A percentile compares a stretch with the other conserved stretches of the same genome.
phyloP scores from a whole-genome alignment of 92 coral and sea anemone species.

The Porites cylindrica region DNA sequence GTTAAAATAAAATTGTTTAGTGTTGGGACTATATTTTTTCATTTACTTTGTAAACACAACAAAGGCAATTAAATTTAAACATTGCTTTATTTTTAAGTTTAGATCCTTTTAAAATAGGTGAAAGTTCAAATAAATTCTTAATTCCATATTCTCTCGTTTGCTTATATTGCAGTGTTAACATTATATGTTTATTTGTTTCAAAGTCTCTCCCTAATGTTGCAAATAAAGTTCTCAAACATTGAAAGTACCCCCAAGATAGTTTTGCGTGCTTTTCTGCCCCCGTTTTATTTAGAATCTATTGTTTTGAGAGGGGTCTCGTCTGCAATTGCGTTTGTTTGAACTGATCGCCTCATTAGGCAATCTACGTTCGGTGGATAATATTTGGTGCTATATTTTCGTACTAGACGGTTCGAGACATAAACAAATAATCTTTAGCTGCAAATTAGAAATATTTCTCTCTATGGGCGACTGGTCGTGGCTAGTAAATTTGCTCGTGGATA shows the following conservation, averaged over 20 bases:
- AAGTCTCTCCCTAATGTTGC: background rate
- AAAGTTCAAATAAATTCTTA: background rate
- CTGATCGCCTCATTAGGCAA: background rate
- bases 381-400: background rate
- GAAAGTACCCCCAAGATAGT: background rate
- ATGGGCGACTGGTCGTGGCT: background rate
- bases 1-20: background rate
- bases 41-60: conserved; percentile 9
- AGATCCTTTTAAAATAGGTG: too few relatives aligned
- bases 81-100: too few relatives aligned
- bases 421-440: background rate
- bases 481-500: background rate
- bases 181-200: background rate
- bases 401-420: background rate
- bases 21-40: background rate
- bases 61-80: too few relatives aligned
- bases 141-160: background rate
- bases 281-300: background rate
- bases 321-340: conserved; percentile 25
- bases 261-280: background rate
- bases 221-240: background rate
- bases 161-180: background rate
- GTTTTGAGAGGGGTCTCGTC: background rate
- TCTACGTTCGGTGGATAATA: background rate
- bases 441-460: background rate